phyloP scores from a whole-genome alignment of 2,888 invertebrate species.

The Andrena praecox region DNA sequence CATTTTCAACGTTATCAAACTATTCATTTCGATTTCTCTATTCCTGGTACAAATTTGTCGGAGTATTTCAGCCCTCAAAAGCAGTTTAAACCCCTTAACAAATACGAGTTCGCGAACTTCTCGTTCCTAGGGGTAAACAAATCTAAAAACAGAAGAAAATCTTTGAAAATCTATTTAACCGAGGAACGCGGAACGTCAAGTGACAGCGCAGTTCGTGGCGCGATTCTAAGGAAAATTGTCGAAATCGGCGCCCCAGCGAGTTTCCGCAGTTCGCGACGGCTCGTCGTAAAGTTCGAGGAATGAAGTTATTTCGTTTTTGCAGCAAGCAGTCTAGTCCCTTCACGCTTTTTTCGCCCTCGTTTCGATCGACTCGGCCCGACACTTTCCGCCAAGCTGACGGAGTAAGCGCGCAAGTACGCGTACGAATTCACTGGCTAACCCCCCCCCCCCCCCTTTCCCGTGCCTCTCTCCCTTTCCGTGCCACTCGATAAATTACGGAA shows the following conservation, averaged over 20 bases:
- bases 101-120: neutral
- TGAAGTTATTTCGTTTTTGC: constrained; percentile 69
- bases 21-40: no score
- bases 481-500: constrained; percentile 68
- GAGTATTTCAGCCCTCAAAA: neutral
- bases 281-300: constrained; percentile 55
- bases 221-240: constrained; percentile 56
- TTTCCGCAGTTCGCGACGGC: constrained; percentile 46
- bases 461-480: neutral
- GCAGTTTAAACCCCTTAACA: neutral
- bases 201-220: constrained; percentile 20
- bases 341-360: neutral
- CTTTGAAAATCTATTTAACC: neutral
- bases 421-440: constrained; percentile 41
- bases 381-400: constrained; percentile 36
- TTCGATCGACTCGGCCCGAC: constrained; percentile 26
- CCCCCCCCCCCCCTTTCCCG: constrained; percentile 4
- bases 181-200: constrained; percentile 37
- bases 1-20: no score
- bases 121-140: neutral
- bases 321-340: constrained; percentile 8
- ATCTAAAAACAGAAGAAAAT: neutral
- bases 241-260: constrained; percentile 48
- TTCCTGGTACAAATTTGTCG: no score
- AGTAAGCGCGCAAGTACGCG: constrained; percentile 33